Percentiles rank a stretch among this genome's conserved stretches.
Evolutionary conservation across 2,797 vertebrate genomes (phyloP).

Genomic region (Hirundo rustica): DNA sequence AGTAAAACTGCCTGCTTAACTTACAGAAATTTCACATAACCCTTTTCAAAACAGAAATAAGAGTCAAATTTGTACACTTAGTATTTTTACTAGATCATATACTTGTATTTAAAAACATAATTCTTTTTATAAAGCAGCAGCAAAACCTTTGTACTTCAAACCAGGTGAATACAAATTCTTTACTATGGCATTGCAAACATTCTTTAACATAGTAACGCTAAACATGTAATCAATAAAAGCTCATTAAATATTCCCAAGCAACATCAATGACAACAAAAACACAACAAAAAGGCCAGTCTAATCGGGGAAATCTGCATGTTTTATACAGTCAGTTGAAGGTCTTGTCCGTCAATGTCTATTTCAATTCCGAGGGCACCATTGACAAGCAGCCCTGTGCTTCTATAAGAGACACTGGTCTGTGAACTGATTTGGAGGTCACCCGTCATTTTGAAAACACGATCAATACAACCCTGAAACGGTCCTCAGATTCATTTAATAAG

Average conservation of each 20-base stretch:
- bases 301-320: constrained; percentile 36
- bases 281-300: neutral
- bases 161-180: neutral
- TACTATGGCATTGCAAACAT: neutral
- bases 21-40: neutral
- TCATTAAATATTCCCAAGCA: constrained; percentile 1
- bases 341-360: constrained; percentile 70
- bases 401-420: constrained; percentile 43
- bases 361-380: constrained; percentile 46
- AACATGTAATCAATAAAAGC: constrained; percentile 36
- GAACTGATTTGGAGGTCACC: constrained; percentile 69
- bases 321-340: constrained; percentile 43
- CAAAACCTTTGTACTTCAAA: neutral
- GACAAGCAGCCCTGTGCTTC: constrained; percentile 48
- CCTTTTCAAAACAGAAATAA: neutral
- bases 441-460: constrained; percentile 71
- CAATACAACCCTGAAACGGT: constrained; percentile 60
- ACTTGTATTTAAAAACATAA: neutral
- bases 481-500: constrained; percentile 66
- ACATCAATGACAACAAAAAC: neutral
- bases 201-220: neutral
- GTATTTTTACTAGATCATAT: neutral
- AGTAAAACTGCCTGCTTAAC: neutral
- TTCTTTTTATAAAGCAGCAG: neutral
- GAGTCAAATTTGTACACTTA: neutral